A percentile compares a stretch with the other conserved stretches of the same genome.
Conservation (phyloP, 2,888 invertebrate genomes). For the Graphium colonna region DNA sequence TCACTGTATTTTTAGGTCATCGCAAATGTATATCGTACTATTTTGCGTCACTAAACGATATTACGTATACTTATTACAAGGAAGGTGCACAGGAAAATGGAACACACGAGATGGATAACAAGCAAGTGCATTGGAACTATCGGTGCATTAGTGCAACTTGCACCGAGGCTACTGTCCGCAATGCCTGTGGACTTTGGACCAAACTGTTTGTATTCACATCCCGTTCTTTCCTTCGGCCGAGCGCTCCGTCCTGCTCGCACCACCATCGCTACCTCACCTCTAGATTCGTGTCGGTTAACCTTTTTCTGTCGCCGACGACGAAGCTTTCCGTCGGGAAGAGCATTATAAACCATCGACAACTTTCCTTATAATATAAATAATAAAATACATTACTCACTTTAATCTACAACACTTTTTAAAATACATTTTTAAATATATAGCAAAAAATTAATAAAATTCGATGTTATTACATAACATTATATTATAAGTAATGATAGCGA, state of each 20-base stretch:
- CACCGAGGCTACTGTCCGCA: conserved; percentile 58
- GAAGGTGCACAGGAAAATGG: background rate
- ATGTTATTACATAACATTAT: too few species aligned
- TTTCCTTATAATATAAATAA: conserved; percentile 15
- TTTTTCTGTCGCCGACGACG: conserved; percentile 46
- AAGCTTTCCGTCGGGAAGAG: conserved; percentile 23
- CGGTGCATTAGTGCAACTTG: conserved; percentile 28
- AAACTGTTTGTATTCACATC: conserved; percentile 61
- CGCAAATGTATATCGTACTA: background rate
- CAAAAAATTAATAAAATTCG: too few species aligned
- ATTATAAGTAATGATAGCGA: too few species aligned
- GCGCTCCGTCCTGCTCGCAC: conserved; percentile 33
- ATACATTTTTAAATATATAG: too few species aligned
- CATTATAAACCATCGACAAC: conserved; percentile 8
- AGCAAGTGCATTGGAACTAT: conserved; percentile 30
- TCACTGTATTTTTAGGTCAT: background rate
- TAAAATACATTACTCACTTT: too few species aligned
- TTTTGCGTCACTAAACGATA: too few species aligned
- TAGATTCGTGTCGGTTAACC: conserved; percentile 52
- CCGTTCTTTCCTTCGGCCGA: conserved; percentile 48
- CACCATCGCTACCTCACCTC: conserved; percentile 43
- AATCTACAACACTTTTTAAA: too few species aligned
- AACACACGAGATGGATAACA: background rate
- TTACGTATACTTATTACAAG: background rate
- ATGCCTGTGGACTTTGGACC: conserved; percentile 67